phyloP scores from a whole-genome alignment of 2,888 invertebrate species.

The Galeopsomyia nigrocyanea region DNA sequence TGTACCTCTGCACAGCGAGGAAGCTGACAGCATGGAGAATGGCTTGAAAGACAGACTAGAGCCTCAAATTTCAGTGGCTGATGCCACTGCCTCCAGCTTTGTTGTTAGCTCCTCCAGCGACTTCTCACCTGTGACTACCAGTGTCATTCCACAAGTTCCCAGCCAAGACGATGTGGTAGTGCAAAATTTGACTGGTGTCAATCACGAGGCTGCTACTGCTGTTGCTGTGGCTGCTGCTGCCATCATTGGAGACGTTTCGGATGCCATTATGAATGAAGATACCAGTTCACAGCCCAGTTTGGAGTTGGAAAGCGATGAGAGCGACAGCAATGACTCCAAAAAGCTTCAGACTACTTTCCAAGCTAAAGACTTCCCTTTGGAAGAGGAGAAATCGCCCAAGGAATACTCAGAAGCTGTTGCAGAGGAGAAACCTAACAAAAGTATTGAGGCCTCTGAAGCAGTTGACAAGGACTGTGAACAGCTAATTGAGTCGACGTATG shows the following conservation, averaged over 20 bases:
- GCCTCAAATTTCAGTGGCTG: constrained; percentile 70
- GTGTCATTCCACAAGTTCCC: constrained; percentile 18
- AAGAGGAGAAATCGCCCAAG: constrained; percentile 51
- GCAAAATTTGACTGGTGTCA: constrained; percentile 32
- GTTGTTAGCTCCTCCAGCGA: constrained; percentile 54
- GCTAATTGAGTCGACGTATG: constrained; percentile 4
- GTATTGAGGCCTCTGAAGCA: constrained; percentile 31
- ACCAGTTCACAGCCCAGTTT: constrained; percentile 66
- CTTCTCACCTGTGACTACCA: constrained; percentile 45
- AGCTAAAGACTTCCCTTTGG: constrained; percentile 60
- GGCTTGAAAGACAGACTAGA: constrained; percentile 68
- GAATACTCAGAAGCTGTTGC: constrained; percentile 28
- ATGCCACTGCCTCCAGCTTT: constrained; percentile 67
- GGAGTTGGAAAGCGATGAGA: constrained; percentile 61
- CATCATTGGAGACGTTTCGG: constrained; percentile 59
- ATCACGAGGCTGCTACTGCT: constrained; percentile 29
- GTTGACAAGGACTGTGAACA: constrained; percentile 28
- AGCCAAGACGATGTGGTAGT: constrained; percentile 27
- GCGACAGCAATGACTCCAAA: constrained; percentile 50
- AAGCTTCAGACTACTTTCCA: constrained; percentile 65
- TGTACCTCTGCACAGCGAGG: constrained; percentile 53
- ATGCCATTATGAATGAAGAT: constrained; percentile 66
- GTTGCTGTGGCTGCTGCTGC: constrained; percentile 7
- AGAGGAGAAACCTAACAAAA: constrained; percentile 26
- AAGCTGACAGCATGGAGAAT: constrained; percentile 51